phyloP scores from a whole-genome alignment of 2,113 vertebrate species.

The Centrocercus urophasianus region DNA sequence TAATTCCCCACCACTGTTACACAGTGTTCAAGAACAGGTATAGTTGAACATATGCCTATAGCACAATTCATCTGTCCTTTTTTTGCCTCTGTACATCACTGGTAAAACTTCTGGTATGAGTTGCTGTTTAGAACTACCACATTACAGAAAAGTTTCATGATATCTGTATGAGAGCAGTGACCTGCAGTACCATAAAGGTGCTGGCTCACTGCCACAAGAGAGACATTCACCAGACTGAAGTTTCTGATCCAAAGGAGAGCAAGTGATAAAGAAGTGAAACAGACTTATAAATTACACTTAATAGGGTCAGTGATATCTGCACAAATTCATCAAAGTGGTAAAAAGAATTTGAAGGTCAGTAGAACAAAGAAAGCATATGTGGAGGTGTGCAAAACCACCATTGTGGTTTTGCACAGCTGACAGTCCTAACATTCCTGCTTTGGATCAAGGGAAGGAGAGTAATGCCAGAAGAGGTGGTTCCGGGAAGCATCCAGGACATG shows the following conservation, averaged over 20 bases:
- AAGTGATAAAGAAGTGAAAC: background rate
- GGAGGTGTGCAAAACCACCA: background rate
- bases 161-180: background rate
- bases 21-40: background rate
- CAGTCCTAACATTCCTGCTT: background rate
- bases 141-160: background rate
- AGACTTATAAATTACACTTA: background rate
- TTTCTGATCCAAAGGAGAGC: background rate
- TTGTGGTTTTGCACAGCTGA: accelerated
- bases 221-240: background rate
- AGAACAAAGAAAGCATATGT: background rate
- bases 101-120: background rate
- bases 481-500: accelerated
- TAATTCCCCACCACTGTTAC: background rate
- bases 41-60: background rate
- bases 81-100: accelerated
- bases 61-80: background rate
- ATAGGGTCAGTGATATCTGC: background rate
- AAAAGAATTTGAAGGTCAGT: background rate
- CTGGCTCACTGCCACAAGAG: background rate
- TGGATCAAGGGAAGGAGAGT: background rate
- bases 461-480: background rate
- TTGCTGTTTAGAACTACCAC: background rate
- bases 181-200: background rate
- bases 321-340: background rate